Conservation (phyloP, 2,888 invertebrate genomes). For the Amorpha juglandis region DNA sequence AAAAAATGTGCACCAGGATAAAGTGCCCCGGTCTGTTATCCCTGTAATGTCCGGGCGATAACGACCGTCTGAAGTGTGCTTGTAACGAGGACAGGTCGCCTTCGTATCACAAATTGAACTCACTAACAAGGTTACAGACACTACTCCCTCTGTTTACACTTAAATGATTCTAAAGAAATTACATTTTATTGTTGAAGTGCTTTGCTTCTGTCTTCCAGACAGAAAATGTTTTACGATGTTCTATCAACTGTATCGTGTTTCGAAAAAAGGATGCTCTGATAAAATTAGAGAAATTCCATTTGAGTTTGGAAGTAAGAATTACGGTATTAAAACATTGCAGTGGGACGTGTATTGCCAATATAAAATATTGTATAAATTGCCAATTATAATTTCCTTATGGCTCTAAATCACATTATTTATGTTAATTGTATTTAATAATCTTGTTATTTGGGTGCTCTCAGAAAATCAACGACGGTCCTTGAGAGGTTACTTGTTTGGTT, state of each 20-base stretch:
- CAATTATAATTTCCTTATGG: neutral
- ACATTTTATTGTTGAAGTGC: neutral
- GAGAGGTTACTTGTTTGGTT: neutral
- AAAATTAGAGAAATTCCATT: too few species aligned
- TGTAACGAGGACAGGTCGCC: constrained; percentile 28
- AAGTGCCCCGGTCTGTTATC: constrained; percentile 24
- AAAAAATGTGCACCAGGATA: constrained; percentile 23
- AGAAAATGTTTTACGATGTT: neutral
- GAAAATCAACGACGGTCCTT: neutral
- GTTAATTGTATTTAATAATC: neutral
- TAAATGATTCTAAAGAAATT: constrained; percentile 23
- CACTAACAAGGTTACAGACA: constrained; percentile 28
- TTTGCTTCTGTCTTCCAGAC: too few species aligned
- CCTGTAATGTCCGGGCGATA: constrained; percentile 28
- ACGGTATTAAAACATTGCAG: too few species aligned
- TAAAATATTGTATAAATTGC: too few species aligned
- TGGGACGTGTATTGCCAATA: too few species aligned
- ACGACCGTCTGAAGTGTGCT: constrained; percentile 29
- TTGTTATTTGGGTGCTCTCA: neutral
- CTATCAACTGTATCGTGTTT: neutral
- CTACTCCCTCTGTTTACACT: constrained; percentile 22
- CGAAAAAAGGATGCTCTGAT: neutral
- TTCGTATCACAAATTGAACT: constrained; percentile 29
- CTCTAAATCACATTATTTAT: neutral
- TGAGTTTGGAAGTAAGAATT: too few species aligned